Evolutionary conservation across 2,888 invertebrate species (phyloP), one percentile per base, ranked within the genome.

Genomic region (Sphecodes monilicornis): DNA sequence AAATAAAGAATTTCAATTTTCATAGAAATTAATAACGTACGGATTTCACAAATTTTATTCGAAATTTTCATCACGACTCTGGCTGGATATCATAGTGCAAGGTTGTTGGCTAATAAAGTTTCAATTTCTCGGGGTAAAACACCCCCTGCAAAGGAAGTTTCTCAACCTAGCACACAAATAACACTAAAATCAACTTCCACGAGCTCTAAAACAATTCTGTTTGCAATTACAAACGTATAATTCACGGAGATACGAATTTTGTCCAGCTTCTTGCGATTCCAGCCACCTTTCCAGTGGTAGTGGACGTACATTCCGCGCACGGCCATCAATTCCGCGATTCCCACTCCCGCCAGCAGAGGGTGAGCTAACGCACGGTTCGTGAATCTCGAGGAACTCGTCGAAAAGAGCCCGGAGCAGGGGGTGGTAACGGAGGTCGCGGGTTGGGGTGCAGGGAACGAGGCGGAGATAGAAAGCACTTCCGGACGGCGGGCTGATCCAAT

Each of bases 251-350:
- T 50, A 50, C 22, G 50, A 50, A n/a, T 50, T n/a, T 50, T 50
- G 50, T 50, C n/a, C 22, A 50, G n/a, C 10, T 50, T 50, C 50
- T 50, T 50, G 50, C 10, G 50, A n/a, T n/a, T 50, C 50, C n/a
- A 50, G 10, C 22, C 50, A 22, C 50, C 22, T 50, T n/a, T 3
- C 50, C 50, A 50, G 50, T 5, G 10, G 10, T 50, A 50, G 50
- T n/a, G 50, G 10, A 29, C 72, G 18, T 39, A 70, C 80, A 39
- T 68, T 57, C 71, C 72, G 29, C 43, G 54, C 43, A 26, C 57
- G 46, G 64, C 77, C 74, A 68, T 57, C 68, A 46, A 75, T 82
- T 73, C 76, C 36, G 82, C 82, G 86, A 86, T 77, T 74, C 76
- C 64, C 74, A 73, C 26, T 57, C 71, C 29, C 64, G 16, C 18